phyloP scores from a whole-genome alignment of 1,140 invertebrate genomes.

The Drosophila neocordata region DNA sequence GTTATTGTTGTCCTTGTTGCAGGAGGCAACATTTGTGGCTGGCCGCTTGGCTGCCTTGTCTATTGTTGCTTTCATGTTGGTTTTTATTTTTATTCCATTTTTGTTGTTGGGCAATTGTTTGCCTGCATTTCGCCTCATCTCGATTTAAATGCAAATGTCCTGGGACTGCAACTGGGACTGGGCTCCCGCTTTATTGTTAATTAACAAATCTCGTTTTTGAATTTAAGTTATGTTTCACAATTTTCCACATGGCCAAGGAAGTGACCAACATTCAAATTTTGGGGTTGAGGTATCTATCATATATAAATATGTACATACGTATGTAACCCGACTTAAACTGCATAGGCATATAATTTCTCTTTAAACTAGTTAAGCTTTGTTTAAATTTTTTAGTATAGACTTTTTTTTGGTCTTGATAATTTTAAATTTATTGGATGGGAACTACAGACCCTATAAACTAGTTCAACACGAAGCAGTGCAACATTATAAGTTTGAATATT shows the following conservation, averaged over 20 bases:
- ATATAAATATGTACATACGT: no score
- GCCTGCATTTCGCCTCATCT: constrained; percentile 46
- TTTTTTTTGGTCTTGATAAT: no score
- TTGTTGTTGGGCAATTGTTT: constrained; percentile 34
- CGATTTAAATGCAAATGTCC: constrained; percentile 77
- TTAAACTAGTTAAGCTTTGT: no score
- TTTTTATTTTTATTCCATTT: constrained; percentile 30
- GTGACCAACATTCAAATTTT: no score
- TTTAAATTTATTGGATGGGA: no score
- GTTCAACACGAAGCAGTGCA: no score
- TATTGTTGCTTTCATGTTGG: constrained; percentile 71
- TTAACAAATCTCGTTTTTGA: constrained; percentile 73
- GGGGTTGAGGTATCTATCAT: no score
- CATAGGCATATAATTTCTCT: no score
- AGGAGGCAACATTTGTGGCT: constrained; percentile 61
- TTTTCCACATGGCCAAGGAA: constrained; percentile 35
- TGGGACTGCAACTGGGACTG: constrained; percentile 24
- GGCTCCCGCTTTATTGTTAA: constrained; percentile 72
- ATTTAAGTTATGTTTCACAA: constrained; percentile 42
- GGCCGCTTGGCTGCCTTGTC: constrained; percentile 59
- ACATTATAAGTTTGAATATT: no score
- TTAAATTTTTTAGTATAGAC: no score
- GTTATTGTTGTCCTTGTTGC: constrained; percentile 23
- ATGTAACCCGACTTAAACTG: no score
- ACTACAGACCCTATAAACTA: no score